Conservation (phyloP, 2,888 invertebrate species). For the Mesorhabditis belari region DNA sequence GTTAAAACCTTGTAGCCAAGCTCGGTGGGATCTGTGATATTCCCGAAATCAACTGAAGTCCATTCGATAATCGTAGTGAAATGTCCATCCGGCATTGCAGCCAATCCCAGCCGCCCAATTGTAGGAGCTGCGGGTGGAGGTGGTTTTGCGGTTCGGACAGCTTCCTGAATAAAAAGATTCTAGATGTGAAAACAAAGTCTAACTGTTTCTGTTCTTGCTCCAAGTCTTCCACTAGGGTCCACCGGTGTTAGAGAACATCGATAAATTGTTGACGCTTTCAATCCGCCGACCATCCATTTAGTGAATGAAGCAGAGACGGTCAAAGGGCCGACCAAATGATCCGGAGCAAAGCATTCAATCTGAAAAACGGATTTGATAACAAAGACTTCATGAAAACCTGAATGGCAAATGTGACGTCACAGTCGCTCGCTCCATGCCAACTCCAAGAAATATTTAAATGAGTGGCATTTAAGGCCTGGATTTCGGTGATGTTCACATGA, state of each 20-base stretch:
- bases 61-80: conserved; percentile 42
- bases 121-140: background rate
- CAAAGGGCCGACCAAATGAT: background rate
- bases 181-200: too few relatives aligned
- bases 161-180: too few relatives aligned
- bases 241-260: conserved; percentile 31
- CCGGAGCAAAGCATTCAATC: background rate
- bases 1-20: conserved; percentile 30
- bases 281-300: conserved; percentile 25
- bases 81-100: conserved; percentile 11
- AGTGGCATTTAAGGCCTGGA: conserved; percentile 34
- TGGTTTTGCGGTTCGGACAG: background rate
- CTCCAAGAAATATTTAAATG: conserved; percentile 42
- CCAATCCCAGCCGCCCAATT: background rate
- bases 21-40: conserved; percentile 14
- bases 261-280: conserved; percentile 31
- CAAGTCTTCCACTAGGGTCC: conserved; percentile 30
- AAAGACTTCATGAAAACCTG: conserved; percentile 2
- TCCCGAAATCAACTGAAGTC: conserved; percentile 22
- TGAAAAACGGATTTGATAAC: conserved; percentile 8
- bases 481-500: conserved; percentile 25
- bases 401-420: conserved; percentile 12
- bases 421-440: conserved; percentile 26
- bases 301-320: conserved; percentile 24
- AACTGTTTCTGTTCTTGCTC: background rate